Percentiles rank a stretch among this genome's conserved stretches.
These are phyloP conservation scores for Candidula unifasciata DNA, from an alignment of 2,888 invertebrate genomes.

Conservation along the genomic window DNA sequence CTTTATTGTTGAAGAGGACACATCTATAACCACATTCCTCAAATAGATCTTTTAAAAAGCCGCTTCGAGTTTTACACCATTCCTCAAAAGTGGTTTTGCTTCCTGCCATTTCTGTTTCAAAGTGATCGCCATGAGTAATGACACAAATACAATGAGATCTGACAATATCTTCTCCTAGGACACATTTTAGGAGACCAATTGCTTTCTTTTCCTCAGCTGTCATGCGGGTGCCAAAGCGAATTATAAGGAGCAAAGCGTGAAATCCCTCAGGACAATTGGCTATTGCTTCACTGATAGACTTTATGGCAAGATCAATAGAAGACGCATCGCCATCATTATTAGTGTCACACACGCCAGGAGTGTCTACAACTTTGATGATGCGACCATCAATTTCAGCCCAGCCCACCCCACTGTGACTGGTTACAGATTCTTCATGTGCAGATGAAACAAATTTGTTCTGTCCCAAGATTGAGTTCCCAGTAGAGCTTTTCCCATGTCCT, in stretches of 20 bases:
- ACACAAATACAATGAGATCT: slow-evolving; percentile 48
- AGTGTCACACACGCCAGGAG: slow-evolving; percentile 51
- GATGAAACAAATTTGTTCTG: not conserved
- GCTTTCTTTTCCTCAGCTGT: slow-evolving; percentile 49
- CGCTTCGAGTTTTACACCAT: slow-evolving; percentile 34
- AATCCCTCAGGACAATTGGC: slow-evolving; percentile 43
- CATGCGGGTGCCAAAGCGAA: slow-evolving; percentile 48
- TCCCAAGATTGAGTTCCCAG: slow-evolving; percentile 12
- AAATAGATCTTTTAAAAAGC: slow-evolving; percentile 44
- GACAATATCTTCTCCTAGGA: slow-evolving; percentile 48
- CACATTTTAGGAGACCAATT: slow-evolving; percentile 46
- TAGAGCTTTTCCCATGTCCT: not conserved
- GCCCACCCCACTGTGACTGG: slow-evolving; percentile 18
- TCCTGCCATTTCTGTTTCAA: slow-evolving; percentile 39
- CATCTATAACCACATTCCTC: slow-evolving; percentile 46
- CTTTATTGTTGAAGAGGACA: slow-evolving; percentile 50
- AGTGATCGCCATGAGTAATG: slow-evolving; percentile 48
- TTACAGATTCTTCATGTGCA: slow-evolving; percentile 19
- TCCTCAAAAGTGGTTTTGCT: slow-evolving; percentile 28
- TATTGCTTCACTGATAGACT: slow-evolving; percentile 49
- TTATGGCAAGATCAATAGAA: slow-evolving; percentile 42
- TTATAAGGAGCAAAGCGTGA: slow-evolving; percentile 46
- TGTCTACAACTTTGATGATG: slow-evolving; percentile 48
- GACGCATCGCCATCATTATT: not conserved
- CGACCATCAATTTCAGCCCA: slow-evolving; percentile 48